Evolutionary conservation across 1,140 invertebrate genomes (phyloP).

Genomic region (Grapholita molesta): DNA sequence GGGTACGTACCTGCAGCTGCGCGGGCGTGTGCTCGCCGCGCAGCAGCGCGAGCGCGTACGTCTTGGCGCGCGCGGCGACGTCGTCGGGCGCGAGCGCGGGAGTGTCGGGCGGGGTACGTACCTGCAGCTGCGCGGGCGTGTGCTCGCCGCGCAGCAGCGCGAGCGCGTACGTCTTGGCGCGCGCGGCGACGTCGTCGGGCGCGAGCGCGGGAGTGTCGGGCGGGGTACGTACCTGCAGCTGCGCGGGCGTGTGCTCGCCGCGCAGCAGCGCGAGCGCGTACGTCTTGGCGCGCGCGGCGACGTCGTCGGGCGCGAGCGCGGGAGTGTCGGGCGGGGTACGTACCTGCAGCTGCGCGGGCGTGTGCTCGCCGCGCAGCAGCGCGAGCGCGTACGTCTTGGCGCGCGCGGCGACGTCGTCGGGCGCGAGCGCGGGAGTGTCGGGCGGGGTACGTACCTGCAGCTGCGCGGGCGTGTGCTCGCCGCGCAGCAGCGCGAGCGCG

Average conservation of each 20-base stretch:
- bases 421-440: slow-evolving; percentile 52
- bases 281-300: no score
- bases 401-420: no score
- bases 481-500: no score
- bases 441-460: no score
- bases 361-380: not conserved
- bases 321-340: not conserved
- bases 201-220: no score
- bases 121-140: not conserved
- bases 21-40: slow-evolving; percentile 51
- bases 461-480: no score
- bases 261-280: no score
- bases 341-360: not conserved
- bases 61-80: slow-evolving; percentile 49
- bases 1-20: slow-evolving; percentile 62
- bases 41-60: slow-evolving; percentile 56
- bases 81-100: slow-evolving; percentile 25
- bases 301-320: not conserved
- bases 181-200: no score
- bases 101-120: not conserved
- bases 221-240: no score
- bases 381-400: not conserved
- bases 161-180: not conserved
- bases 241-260: no score
- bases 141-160: not conserved